Conservation (phyloP, 2,888 invertebrate genomes). For the Petrolisthes cinctipes region DNA sequence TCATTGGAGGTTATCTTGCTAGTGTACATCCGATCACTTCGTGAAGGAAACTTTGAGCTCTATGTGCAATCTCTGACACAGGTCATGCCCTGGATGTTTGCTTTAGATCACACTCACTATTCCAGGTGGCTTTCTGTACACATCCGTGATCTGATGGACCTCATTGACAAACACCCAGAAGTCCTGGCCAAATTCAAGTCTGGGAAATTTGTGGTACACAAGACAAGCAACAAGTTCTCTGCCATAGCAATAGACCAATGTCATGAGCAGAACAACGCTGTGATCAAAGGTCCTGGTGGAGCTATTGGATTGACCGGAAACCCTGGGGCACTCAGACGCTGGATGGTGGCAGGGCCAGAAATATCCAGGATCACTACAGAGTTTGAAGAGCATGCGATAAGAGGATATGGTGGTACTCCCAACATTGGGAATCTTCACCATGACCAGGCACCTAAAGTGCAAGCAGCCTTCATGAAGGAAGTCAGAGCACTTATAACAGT, state of each 20-base stretch:
- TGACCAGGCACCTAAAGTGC: conserved; percentile 5
- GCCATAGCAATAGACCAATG: conserved; percentile 67
- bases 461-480: conserved; percentile 14
- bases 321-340: conserved; percentile 38
- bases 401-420: not conserved
- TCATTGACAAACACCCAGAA: conserved; percentile 26
- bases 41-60: not conserved
- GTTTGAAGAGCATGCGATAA: conserved; percentile 31
- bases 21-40: not conserved
- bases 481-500: not conserved
- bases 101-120: conserved; percentile 33
- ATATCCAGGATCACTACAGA: conserved; percentile 46
- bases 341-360: conserved; percentile 61
- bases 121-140: conserved; percentile 41
- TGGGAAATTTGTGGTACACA: conserved; percentile 39
- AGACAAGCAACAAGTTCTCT: conserved; percentile 66
- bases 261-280: conserved; percentile 67
- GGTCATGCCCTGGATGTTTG: conserved; percentile 6
- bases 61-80: conserved; percentile 11
- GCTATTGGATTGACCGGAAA: conserved; percentile 22
- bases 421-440: not conserved
- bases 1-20: not conserved
- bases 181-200: conserved; percentile 27
- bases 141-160: conserved; percentile 31
- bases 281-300: conserved; percentile 26